These are phyloP conservation scores for Microcebus murinus DNA, from an alignment of 2,113 vertebrate species.

Conservation along the genomic window DNA sequence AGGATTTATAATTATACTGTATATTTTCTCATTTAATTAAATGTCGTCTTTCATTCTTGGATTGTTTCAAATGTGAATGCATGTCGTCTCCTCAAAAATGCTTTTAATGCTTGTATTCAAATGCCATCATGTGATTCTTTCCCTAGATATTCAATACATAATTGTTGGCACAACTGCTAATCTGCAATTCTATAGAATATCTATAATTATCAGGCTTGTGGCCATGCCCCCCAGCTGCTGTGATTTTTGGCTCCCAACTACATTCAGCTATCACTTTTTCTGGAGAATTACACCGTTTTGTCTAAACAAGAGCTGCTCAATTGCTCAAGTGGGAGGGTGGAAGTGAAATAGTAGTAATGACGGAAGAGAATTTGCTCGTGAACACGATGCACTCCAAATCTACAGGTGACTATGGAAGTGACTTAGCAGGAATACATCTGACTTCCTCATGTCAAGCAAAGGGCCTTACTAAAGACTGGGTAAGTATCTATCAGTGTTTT, in stretches of 20 bases:
- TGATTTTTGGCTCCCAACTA: background rate
- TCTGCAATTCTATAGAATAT: background rate
- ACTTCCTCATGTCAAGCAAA: background rate
- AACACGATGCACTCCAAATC: background rate
- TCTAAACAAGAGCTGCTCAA: background rate
- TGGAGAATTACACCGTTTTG: background rate
- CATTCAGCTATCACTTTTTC: background rate
- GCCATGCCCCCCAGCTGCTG: background rate
- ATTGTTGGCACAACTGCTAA: background rate
- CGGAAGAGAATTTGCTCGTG: background rate
- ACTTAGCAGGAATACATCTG: background rate
- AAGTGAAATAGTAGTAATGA: background rate
- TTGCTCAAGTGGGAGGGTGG: background rate
- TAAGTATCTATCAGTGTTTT: background rate
- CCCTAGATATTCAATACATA: background rate
- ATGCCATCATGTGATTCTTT: background rate
- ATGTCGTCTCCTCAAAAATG: background rate
- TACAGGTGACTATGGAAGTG: too few species aligned
- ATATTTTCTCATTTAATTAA: background rate
- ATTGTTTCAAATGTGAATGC: background rate
- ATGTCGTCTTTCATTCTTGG: background rate
- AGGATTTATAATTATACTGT: background rate
- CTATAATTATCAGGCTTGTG: background rate
- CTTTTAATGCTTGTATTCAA: background rate
- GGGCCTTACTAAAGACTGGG: background rate